These are phyloP conservation scores for Diadumene lineata DNA, from an alignment of 92 coral and sea anemone species.

Conservation along the genomic window DNA sequence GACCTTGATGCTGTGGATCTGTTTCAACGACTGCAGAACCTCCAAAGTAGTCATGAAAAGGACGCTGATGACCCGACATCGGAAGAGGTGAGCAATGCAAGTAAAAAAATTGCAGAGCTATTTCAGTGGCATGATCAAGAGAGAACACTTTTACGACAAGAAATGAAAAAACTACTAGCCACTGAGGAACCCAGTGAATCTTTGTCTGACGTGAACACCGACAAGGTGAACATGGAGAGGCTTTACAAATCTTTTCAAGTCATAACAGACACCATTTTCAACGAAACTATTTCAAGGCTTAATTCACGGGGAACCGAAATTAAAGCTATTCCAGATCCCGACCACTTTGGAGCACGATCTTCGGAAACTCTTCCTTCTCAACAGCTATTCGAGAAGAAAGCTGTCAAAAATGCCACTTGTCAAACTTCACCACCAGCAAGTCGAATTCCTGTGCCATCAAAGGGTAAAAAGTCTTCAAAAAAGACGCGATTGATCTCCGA, in stretches of 20 bases:
- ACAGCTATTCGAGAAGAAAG: neutral
- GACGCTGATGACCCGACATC: neutral
- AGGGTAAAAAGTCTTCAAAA: neutral
- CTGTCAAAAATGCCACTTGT: neutral
- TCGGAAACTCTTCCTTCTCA: neutral
- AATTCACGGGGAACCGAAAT: conserved; percentile 8
- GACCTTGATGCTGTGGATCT: conserved; percentile 5
- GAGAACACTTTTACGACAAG: conserved; percentile 13
- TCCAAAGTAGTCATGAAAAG: neutral
- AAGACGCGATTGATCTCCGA: neutral
- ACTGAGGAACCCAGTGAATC: neutral
- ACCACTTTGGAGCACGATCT: neutral
- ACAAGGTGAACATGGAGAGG: conserved; percentile 23
- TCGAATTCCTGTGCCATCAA: conserved; percentile 7
- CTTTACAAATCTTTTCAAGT: conserved; percentile 31
- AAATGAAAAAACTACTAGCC: conserved; percentile 23
- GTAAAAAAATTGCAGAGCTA: conserved; percentile 26
- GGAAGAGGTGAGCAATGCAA: neutral
- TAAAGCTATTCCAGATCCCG: neutral
- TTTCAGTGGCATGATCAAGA: conserved; percentile 42
- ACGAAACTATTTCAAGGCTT: conserved; percentile 30
- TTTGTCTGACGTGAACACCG: conserved; percentile 6
- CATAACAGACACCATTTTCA: conserved; percentile 37
- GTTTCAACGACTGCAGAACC: conserved; percentile 9
- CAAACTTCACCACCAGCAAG: neutral